phyloP scores from a whole-genome alignment of 2,888 invertebrate species.

The Dermolepida albohirtum region DNA sequence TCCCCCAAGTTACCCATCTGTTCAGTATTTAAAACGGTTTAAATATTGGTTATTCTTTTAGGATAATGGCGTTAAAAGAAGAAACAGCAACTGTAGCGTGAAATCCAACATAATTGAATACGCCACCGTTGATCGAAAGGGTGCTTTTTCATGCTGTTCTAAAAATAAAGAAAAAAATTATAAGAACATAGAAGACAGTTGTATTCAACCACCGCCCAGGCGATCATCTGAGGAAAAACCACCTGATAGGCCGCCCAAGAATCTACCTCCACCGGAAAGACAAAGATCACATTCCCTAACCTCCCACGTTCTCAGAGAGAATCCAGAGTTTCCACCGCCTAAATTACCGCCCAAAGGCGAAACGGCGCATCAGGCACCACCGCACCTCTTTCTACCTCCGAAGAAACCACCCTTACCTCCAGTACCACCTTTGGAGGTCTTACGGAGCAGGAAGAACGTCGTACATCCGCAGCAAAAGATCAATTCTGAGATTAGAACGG shows the following conservation, averaged over 20 bases:
- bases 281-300: conserved; percentile 71
- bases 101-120: conserved; percentile 74
- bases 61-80: conserved; percentile 47
- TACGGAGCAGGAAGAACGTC: conserved; percentile 69
- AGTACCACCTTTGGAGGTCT: conserved; percentile 73
- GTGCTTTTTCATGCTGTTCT: conserved; percentile 78
- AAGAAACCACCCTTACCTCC: conserved; percentile 81
- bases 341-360: conserved; percentile 70
- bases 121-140: conserved; percentile 78
- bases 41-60: too few species aligned
- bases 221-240: conserved; percentile 71
- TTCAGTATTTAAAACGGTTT: too few species aligned
- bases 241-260: conserved; percentile 78
- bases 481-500: conserved; percentile 68
- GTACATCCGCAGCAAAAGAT: conserved; percentile 58
- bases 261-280: conserved; percentile 66
- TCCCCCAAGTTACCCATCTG: too few species aligned
- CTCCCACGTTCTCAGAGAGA: conserved; percentile 46
- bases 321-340: conserved; percentile 64
- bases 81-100: conserved; percentile 70
- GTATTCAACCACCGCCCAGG: conserved; percentile 74
- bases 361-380: conserved; percentile 63
- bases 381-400: conserved; percentile 72
- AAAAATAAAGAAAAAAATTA: conserved; percentile 68
- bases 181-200: conserved; percentile 58